phyloP scores from a whole-genome alignment of 2,888 invertebrate genomes.

The Caenorhabditis sulstoni region DNA sequence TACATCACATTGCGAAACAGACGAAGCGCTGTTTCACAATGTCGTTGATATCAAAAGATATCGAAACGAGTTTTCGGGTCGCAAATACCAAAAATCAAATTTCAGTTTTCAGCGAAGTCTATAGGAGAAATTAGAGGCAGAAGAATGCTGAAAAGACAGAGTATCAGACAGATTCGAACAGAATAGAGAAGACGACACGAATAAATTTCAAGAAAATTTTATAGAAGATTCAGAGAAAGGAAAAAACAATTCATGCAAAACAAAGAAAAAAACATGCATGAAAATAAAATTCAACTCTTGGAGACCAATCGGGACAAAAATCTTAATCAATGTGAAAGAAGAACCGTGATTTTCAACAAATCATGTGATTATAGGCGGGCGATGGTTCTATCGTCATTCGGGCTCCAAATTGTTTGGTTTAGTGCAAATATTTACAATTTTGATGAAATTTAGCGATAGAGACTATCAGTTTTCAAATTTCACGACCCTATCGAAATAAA shows the following conservation, averaged over 20 bases:
- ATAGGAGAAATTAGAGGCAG: background rate
- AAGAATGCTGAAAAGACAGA: slow-evolving; percentile 24
- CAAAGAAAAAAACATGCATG: slow-evolving; percentile 49
- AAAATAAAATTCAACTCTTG: slow-evolving; percentile 12
- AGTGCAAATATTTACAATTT: slow-evolving; percentile 54
- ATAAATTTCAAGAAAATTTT: slow-evolving; percentile 30
- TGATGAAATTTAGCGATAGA: slow-evolving; percentile 24
- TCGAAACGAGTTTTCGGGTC: slow-evolving; percentile 34
- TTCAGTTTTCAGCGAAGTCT: slow-evolving; percentile 6
- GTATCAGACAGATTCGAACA: slow-evolving; percentile 58
- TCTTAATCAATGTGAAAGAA: slow-evolving; percentile 44
- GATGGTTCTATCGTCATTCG: slow-evolving; percentile 35
- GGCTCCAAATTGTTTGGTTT: slow-evolving; percentile 52
- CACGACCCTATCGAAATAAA: slow-evolving; percentile 45
- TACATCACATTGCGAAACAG: slow-evolving; percentile 17
- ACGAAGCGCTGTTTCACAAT: slow-evolving; percentile 21
- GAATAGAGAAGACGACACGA: slow-evolving; percentile 31
- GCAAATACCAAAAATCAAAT: slow-evolving; percentile 30
- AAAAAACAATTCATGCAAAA: slow-evolving; percentile 43
- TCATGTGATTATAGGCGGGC: slow-evolving; percentile 30
- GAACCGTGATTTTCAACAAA: slow-evolving; percentile 57
- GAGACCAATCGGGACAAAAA: slow-evolving; percentile 56
- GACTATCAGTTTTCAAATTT: slow-evolving; percentile 42
- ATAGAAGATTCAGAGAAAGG: slow-evolving; percentile 18
- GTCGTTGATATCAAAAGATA: slow-evolving; percentile 36